These are phyloP conservation scores for Adelphocoris suturalis DNA, from an alignment of 2,888 invertebrate genomes.

Conservation along the genomic window DNA sequence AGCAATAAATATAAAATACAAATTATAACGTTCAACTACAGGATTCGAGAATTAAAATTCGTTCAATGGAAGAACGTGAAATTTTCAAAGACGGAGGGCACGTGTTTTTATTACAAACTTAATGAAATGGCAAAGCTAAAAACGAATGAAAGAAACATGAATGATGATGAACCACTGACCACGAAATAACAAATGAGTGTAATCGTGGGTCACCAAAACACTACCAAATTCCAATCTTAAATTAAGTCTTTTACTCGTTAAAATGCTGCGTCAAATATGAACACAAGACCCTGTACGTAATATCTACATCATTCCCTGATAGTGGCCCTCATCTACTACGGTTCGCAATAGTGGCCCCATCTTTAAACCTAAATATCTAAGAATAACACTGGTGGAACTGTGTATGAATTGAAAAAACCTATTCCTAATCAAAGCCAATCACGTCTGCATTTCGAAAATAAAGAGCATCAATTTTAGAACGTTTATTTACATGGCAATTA, in stretches of 20 bases:
- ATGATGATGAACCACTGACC: too few species aligned
- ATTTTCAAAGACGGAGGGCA: too few species aligned
- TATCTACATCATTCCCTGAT: slow-evolving; percentile 17
- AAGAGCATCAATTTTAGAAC: background rate
- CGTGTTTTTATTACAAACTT: too few species aligned
- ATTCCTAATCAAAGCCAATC: slow-evolving; percentile 17
- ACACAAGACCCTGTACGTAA: slow-evolving; percentile 16
- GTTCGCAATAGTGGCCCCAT: background rate
- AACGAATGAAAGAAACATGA: too few species aligned
- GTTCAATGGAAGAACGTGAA: too few species aligned
- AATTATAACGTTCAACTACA: too few species aligned
- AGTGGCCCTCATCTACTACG: background rate
- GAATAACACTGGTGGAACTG: background rate
- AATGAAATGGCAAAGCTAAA: too few species aligned
- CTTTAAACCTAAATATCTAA: background rate
- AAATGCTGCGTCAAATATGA: background rate
- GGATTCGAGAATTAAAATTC: too few species aligned
- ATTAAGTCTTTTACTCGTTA: background rate
- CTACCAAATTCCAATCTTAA: background rate
- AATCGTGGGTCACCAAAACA: background rate
- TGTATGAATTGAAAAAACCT: background rate
- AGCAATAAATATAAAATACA: too few species aligned
- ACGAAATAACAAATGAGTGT: too few species aligned
- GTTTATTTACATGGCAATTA: background rate
- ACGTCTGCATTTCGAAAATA: background rate